Conservation (phyloP, 2,113 vertebrate species). For the Myiopsitta monachus region DNA sequence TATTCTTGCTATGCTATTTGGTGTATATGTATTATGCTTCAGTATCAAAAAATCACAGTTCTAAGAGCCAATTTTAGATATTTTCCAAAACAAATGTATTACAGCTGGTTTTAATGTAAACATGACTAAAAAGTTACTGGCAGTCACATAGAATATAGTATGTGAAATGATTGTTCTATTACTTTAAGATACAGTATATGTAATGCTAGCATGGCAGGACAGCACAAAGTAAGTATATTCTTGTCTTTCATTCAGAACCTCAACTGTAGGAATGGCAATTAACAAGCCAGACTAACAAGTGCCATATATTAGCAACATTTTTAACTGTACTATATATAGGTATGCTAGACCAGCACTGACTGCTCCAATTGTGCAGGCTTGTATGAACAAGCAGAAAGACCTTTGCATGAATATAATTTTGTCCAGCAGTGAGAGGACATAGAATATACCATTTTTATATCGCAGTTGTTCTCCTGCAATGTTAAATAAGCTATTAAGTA, state of each 20-base stretch:
- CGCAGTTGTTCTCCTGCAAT: background rate
- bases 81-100: constrained; percentile 46
- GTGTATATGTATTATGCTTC: background rate
- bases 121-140: constrained; percentile 38
- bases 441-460: background rate
- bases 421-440: background rate
- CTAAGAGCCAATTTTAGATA: constrained; percentile 25
- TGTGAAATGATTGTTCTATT: constrained; percentile 12
- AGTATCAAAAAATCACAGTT: constrained; percentile 5
- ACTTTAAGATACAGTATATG: background rate
- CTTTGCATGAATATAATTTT: background rate
- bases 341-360: background rate
- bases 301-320: constrained; percentile 24
- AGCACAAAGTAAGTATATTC: background rate
- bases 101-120: constrained; percentile 44
- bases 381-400: constrained; percentile 46
- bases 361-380: constrained; percentile 23
- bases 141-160: background rate
- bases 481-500: background rate
- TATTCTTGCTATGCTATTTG: background rate
- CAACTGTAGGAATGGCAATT: background rate
- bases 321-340: constrained; percentile 43
- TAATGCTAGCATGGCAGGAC: background rate
- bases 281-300: constrained; percentile 21
- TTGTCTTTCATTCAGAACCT: background rate